These are phyloP conservation scores for Cherax quadricarinatus DNA, from an alignment of 1,140 invertebrate species.

Conservation along the genomic window DNA sequence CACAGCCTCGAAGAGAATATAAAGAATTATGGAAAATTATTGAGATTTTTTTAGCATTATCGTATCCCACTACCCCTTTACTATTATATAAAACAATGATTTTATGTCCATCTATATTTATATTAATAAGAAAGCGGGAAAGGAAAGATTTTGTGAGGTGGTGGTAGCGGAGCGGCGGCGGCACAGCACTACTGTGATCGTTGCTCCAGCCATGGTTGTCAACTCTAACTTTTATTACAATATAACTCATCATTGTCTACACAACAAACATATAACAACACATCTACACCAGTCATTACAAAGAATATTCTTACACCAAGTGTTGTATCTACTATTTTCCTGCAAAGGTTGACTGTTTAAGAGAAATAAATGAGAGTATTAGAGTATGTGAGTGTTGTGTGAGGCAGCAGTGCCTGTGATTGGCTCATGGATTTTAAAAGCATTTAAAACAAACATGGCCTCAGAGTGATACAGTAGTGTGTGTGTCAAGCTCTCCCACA, in stretches of 20 bases:
- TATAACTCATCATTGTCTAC: no score
- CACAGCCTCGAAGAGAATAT: no score
- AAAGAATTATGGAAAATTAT: no score
- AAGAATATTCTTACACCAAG: background rate
- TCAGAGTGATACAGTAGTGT: constrained; percentile 35
- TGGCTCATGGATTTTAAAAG: constrained; percentile 65
- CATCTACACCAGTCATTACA: background rate
- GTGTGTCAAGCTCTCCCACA: constrained; percentile 2
- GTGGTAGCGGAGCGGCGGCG: background rate
- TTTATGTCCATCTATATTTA: background rate
- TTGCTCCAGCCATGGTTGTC: background rate
- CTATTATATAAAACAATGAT: background rate
- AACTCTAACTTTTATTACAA: no score
- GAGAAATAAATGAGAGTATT: background rate
- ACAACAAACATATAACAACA: background rate
- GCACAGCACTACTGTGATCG: background rate
- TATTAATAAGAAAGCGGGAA: background rate
- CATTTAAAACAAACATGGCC: constrained; percentile 72
- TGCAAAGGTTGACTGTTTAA: background rate
- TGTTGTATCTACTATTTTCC: background rate
- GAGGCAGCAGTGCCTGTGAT: constrained; percentile 11
- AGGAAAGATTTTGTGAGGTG: background rate
- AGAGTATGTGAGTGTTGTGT: background rate
- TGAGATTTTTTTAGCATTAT: no score
- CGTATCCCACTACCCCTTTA: no score